Conservation (phyloP, 1,140 invertebrate species). For the Neodiprion virginianus region DNA sequence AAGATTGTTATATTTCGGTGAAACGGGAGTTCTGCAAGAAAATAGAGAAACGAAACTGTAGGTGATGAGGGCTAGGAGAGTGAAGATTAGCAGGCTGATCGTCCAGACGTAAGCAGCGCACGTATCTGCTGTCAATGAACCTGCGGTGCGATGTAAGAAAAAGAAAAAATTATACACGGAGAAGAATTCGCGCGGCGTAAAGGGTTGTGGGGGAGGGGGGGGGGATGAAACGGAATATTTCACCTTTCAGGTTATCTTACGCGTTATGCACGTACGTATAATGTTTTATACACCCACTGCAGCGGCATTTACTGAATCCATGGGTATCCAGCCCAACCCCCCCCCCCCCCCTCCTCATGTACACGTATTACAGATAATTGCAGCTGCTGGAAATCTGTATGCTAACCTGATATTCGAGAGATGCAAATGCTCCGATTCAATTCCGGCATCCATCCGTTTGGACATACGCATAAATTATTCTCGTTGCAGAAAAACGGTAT, state of each 20-base stretch:
- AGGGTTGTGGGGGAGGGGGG: no score
- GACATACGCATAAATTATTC: neutral
- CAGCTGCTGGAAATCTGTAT: neutral
- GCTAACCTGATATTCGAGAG: neutral
- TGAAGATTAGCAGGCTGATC: neutral
- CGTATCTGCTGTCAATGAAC: neutral
- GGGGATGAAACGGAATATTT: no score
- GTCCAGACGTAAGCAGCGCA: neutral
- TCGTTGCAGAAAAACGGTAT: slow-evolving; percentile 7
- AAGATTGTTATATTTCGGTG: neutral
- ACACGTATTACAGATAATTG: no score
- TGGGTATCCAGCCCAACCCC: no score
- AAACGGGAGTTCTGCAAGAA: neutral
- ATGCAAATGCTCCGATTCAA: neutral
- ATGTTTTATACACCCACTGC: no score
- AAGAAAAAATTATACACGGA: no score
- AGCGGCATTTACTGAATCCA: no score
- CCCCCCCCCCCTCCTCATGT: no score
- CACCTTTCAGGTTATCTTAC: no score
- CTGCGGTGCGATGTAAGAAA: neutral
- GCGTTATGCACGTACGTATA: no score
- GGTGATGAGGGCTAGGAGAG: neutral
- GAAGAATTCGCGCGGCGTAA: no score
- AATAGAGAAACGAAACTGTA: neutral
- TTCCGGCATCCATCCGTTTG: neutral